These are phyloP conservation scores for Serinus canaria DNA, from an alignment of 2,113 vertebrate genomes.

Conservation along the genomic window DNA sequence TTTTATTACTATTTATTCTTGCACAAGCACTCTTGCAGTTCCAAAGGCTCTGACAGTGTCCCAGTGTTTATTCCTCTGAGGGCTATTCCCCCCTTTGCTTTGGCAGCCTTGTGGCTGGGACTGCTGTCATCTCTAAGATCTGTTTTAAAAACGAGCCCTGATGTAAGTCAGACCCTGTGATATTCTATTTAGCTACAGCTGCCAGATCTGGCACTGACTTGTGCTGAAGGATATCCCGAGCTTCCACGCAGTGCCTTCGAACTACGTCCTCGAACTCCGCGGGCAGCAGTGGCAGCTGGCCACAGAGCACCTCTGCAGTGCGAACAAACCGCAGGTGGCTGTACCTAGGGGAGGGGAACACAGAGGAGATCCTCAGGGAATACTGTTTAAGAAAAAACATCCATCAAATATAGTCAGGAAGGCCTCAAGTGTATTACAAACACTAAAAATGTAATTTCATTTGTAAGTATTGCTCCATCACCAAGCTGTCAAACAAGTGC, in stretches of 20 bases:
- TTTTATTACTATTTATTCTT: background rate
- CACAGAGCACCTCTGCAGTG: conserved; percentile 71
- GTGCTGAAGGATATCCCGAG: conserved; percentile 72
- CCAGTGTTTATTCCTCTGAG: background rate
- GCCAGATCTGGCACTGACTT: conserved; percentile 70
- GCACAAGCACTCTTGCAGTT: background rate
- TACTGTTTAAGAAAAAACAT: background rate
- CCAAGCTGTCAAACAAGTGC: background rate
- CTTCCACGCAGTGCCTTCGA: conserved; percentile 76
- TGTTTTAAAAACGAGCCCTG: background rate
- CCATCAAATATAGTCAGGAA: background rate
- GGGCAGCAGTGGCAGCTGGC: conserved; percentile 77
- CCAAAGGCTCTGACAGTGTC: background rate
- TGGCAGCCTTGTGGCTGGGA: background rate
- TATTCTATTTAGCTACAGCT: background rate
- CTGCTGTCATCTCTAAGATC: background rate
- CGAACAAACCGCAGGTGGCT: conserved; percentile 82
- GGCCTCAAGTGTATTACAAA: background rate
- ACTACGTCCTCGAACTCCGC: conserved; percentile 73
- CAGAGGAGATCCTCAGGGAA: background rate
- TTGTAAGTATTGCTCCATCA: background rate
- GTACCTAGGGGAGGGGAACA: conserved; percentile 70
- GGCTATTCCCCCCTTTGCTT: background rate
- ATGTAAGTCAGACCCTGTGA: background rate
- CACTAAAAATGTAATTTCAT: background rate